Evolutionary conservation across 2,113 vertebrate genomes (phyloP).

Genomic region (Etheostoma spectabile): DNA sequence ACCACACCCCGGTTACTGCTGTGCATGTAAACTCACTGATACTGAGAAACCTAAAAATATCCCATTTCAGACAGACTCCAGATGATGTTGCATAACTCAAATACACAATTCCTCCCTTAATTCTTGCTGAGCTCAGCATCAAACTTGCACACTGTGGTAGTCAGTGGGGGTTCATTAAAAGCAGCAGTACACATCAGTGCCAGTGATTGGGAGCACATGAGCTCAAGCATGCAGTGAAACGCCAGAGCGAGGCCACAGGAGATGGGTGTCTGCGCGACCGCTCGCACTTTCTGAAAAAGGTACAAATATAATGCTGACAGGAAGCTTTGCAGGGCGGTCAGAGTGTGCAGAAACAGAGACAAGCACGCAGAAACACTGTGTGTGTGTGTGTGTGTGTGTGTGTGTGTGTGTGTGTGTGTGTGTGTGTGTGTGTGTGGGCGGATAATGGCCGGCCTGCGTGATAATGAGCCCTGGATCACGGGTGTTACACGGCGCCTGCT

Average conservation of each 20-base stretch:
- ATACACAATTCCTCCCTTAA: slow-evolving; percentile 35
- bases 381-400: not conserved
- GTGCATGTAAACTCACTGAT: no score
- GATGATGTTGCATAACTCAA: slow-evolving; percentile 40
- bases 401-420: slow-evolving; percentile 8
- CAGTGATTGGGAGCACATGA: slow-evolving; percentile 63
- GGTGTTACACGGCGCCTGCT: slow-evolving; percentile 28
- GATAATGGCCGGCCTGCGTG: slow-evolving; percentile 11
- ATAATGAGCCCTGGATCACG: slow-evolving; percentile 44
- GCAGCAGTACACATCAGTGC: slow-evolving; percentile 54
- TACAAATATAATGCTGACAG: slow-evolving; percentile 20
- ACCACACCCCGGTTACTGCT: no score
- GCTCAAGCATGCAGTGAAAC: slow-evolving; percentile 58
- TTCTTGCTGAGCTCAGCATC: slow-evolving; percentile 46
- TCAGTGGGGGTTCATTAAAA: slow-evolving; percentile 57
- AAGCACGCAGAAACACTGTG: not conserved
- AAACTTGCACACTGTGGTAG: not conserved
- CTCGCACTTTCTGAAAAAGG: slow-evolving; percentile 10
- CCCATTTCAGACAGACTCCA: slow-evolving; percentile 25
- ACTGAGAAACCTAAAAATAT: slow-evolving; percentile 14
- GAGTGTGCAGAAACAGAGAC: slow-evolving; percentile 9
- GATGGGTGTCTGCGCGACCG: slow-evolving; percentile 19
- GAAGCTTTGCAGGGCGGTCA: slow-evolving; percentile 10
- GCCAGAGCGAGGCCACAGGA: slow-evolving; percentile 55
- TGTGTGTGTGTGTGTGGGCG: slow-evolving; percentile 24